Conservation (phyloP, 2,888 invertebrate species). For the Orthosia gothica region DNA sequence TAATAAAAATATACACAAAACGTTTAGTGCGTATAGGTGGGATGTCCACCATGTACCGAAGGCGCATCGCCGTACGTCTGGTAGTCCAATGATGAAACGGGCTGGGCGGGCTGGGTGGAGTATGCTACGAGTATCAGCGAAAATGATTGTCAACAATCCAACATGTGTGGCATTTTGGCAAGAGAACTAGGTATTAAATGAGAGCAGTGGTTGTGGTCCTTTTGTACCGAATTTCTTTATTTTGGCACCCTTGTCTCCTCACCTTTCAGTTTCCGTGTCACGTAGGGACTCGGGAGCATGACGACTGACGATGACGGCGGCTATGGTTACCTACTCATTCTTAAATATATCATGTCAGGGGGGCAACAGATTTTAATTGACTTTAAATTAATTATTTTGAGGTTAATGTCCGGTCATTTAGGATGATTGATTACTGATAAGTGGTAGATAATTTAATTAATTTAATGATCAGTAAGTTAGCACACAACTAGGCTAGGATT, state of each 20-base stretch:
- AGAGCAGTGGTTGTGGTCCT: not conserved
- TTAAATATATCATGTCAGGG: slow-evolving; percentile 24
- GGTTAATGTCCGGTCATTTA: slow-evolving; percentile 33
- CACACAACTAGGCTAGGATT: slow-evolving; percentile 25
- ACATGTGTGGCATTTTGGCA: too few species aligned
- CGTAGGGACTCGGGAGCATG: slow-evolving; percentile 30
- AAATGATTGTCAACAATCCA: too few species aligned
- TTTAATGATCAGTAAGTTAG: slow-evolving; percentile 6
- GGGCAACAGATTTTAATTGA: slow-evolving; percentile 45
- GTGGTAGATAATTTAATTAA: slow-evolving; percentile 22
- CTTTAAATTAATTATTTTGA: slow-evolving; percentile 37
- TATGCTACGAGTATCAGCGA: too few species aligned
- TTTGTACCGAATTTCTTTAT: slow-evolving; percentile 6
- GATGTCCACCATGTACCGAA: too few species aligned
- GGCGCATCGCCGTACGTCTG: too few species aligned
- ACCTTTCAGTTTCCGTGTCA: slow-evolving; percentile 45
- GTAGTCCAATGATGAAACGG: too few species aligned
- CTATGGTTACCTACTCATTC: slow-evolving; percentile 14
- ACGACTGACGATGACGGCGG: slow-evolving; percentile 19
- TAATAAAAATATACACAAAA: too few species aligned
- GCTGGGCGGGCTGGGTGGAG: too few species aligned
- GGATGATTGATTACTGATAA: not conserved
- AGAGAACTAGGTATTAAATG: not conserved
- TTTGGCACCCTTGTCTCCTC: slow-evolving; percentile 10
- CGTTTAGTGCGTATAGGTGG: too few species aligned